phyloP scores from a whole-genome alignment of 2,113 vertebrate species.

The Eulacestoma nigropectus region DNA sequence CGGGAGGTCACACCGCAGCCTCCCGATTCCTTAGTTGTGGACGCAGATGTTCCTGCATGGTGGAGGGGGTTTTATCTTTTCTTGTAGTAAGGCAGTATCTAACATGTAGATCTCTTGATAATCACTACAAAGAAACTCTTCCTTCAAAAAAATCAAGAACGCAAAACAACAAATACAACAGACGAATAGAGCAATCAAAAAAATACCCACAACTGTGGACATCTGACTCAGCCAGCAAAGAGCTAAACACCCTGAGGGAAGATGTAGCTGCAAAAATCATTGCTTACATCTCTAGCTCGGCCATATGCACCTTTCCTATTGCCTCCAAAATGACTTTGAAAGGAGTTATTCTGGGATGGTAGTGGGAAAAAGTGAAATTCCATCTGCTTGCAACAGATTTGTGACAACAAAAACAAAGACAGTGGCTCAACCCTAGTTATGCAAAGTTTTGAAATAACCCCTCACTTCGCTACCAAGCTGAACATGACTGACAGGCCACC shows the following conservation, averaged over 20 bases:
- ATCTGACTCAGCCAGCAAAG: background rate
- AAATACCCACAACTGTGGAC: fast-evolving
- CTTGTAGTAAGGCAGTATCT: background rate
- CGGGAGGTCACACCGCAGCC: background rate
- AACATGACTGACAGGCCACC: background rate
- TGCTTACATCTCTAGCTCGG: background rate
- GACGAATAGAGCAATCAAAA: background rate
- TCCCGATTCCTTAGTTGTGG: background rate
- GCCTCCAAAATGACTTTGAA: background rate
- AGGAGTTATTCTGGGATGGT: background rate
- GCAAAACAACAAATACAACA: background rate
- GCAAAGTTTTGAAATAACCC: background rate
- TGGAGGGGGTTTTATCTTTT: background rate
- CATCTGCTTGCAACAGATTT: conserved; percentile 37
- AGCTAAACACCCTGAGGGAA: background rate
- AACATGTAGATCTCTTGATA: background rate
- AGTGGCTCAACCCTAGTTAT: background rate
- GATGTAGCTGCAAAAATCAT: background rate
- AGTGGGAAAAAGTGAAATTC: background rate
- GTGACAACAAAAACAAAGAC: background rate
- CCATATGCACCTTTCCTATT: background rate
- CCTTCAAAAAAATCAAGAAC: background rate
- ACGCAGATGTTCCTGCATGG: background rate
- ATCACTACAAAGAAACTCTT: background rate
- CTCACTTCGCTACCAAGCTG: background rate